Percentiles rank a stretch among this genome's conserved stretches.
phyloP scores from a whole-genome alignment of 2,113 vertebrate species.

The Colius striatus region DNA sequence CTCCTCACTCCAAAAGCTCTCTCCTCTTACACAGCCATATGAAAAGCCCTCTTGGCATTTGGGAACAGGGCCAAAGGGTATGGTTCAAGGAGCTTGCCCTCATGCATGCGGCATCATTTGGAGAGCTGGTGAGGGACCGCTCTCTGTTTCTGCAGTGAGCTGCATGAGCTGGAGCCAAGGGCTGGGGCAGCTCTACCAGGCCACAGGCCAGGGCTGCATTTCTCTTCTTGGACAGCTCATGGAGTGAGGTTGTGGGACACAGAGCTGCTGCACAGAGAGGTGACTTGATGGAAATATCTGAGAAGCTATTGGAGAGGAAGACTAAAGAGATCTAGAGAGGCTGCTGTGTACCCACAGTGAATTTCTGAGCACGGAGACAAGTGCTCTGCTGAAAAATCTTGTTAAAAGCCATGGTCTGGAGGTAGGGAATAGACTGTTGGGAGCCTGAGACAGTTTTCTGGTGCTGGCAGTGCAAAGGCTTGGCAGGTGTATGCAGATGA shows the following conservation, averaged over 20 bases:
- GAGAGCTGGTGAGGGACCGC: neutral
- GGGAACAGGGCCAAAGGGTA: neutral
- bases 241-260: neutral
- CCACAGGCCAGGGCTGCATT: neutral
- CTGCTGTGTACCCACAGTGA: neutral
- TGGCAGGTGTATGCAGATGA: neutral
- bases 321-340: neutral
- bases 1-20: neutral
- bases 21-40: neutral
- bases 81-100: neutral
- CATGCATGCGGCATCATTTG: accelerated
- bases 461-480: neutral
- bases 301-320: neutral
- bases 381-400: neutral
- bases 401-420: neutral
- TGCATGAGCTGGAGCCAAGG: neutral
- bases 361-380: neutral
- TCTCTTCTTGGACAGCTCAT: neutral
- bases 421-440: neutral
- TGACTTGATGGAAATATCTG: neutral
- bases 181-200: neutral
- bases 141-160: neutral
- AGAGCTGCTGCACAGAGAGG: accelerated
- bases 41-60: neutral
- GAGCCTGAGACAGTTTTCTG: neutral